phyloP scores from a whole-genome alignment of 2,888 invertebrate genomes.

The Drosophila anceps region DNA sequence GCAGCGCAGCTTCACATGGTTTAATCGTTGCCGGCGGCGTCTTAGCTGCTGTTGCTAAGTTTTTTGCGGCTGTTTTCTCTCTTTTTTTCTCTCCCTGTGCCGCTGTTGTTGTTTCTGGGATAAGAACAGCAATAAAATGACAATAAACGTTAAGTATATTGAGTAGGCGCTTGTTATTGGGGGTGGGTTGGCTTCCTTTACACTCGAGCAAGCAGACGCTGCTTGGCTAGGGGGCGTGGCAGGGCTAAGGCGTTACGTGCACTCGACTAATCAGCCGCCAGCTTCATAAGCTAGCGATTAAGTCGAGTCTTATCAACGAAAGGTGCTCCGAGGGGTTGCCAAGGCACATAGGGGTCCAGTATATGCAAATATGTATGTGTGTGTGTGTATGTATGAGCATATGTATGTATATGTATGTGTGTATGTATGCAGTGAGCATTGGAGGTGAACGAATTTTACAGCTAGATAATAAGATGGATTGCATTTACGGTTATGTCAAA shows the following conservation, averaged over 20 bases:
- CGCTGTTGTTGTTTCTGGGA: slow-evolving; percentile 24
- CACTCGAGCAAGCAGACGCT: slow-evolving; percentile 38
- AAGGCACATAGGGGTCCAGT: not conserved
- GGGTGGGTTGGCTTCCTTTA: slow-evolving; percentile 45
- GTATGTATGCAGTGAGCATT: slow-evolving; percentile 28
- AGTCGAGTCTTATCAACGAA: slow-evolving; percentile 43
- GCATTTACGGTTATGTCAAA: slow-evolving; percentile 13
- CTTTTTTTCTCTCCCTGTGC: not conserved
- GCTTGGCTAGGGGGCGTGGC: not conserved
- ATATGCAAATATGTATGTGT: not conserved
- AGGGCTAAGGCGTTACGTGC: slow-evolving; percentile 37
- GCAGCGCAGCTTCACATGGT: slow-evolving; percentile 39
- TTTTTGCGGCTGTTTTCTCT: not conserved
- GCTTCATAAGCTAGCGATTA: slow-evolving; percentile 43
- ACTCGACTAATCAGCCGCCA: slow-evolving; percentile 50
- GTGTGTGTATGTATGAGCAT: too few species aligned
- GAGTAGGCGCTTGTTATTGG: slow-evolving; percentile 12
- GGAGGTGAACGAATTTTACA: slow-evolving; percentile 46
- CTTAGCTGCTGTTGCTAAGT: not conserved
- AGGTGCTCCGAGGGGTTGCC: slow-evolving; percentile 10
- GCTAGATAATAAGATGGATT: slow-evolving; percentile 21
- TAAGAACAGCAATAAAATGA: slow-evolving; percentile 47
- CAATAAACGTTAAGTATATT: slow-evolving; percentile 53
- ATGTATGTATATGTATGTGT: not conserved
- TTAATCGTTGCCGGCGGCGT: slow-evolving; percentile 52